Evolutionary conservation across 2,113 vertebrate genomes (phyloP).

Genomic region (Salminus brasiliensis): DNA sequence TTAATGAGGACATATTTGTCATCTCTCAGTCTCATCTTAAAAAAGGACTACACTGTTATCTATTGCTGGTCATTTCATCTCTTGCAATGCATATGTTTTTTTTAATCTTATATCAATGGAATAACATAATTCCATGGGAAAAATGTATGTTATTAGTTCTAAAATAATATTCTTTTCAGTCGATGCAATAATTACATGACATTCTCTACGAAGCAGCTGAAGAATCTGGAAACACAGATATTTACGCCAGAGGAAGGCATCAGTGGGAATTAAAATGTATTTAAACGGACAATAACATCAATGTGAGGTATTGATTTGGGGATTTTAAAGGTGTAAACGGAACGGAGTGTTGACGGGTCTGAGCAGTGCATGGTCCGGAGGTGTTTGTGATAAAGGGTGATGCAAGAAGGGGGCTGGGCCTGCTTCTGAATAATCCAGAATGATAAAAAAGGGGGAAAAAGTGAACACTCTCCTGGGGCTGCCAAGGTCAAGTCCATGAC

Average conservation of each 20-base stretch:
- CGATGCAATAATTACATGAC: no score
- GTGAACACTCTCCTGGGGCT: slow-evolving; percentile 72
- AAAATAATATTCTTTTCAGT: no score
- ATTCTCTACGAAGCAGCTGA: no score
- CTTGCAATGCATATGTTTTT: neutral
- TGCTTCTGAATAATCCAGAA: slow-evolving; percentile 74
- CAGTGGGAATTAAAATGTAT: slow-evolving; percentile 54
- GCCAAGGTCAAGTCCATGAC: slow-evolving; percentile 81
- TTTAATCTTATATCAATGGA: neutral
- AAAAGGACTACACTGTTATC: no score
- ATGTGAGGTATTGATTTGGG: slow-evolving; percentile 67
- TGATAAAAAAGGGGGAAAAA: slow-evolving; percentile 69
- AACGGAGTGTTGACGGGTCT: slow-evolving; percentile 59
- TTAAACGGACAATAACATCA: slow-evolving; percentile 65
- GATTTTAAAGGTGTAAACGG: slow-evolving; percentile 65
- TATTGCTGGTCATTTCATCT: neutral
- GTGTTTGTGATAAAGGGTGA: slow-evolving; percentile 28
- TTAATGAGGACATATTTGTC: slow-evolving; percentile 72
- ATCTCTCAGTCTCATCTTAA: slow-evolving; percentile 58
- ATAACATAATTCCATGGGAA: neutral
- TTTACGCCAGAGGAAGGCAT: slow-evolving; percentile 15
- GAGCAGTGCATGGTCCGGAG: neutral
- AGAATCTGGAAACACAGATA: no score
- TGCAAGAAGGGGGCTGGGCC: slow-evolving; percentile 56
- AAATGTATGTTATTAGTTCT: no score